Evolutionary conservation across 1,140 invertebrate genomes (phyloP).

Genomic region (Pararge aegeria): DNA sequence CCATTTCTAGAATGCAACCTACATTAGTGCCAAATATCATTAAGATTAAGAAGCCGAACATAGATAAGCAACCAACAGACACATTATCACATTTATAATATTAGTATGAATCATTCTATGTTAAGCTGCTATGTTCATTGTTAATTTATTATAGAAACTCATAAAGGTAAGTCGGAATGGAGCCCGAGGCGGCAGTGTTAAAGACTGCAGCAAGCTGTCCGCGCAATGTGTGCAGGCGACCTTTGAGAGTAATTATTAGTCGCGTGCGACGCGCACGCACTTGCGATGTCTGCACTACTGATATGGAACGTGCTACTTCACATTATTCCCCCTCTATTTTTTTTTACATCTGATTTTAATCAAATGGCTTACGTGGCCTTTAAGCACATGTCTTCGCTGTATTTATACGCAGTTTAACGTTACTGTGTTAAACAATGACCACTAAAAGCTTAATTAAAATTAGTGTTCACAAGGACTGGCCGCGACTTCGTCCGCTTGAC

Average conservation of each 20-base stretch:
- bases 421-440: background rate
- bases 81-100: too few species aligned
- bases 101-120: background rate
- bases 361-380: slow-evolving; percentile 36
- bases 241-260: slow-evolving; percentile 67
- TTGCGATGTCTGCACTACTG: slow-evolving; percentile 33
- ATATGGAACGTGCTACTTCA: slow-evolving; percentile 46
- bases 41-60: too few species aligned
- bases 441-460: too few species aligned
- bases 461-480: too few species aligned
- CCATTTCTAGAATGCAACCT: too few species aligned
- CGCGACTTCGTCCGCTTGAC: too few species aligned
- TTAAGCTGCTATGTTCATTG: slow-evolving; percentile 4
- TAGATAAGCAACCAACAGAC: too few species aligned
- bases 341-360: slow-evolving; percentile 65
- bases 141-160: slow-evolving; percentile 8
- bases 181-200: slow-evolving; percentile 22
- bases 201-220: slow-evolving; percentile 25
- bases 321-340: slow-evolving; percentile 42
- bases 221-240: slow-evolving; percentile 73
- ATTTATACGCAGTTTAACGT: background rate
- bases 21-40: too few species aligned
- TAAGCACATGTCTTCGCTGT: slow-evolving; percentile 6
- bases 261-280: slow-evolving; percentile 57
- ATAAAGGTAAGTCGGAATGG: slow-evolving; percentile 20